phyloP scores from a whole-genome alignment of 1,140 invertebrate species.

The Steinernema khuongi region DNA sequence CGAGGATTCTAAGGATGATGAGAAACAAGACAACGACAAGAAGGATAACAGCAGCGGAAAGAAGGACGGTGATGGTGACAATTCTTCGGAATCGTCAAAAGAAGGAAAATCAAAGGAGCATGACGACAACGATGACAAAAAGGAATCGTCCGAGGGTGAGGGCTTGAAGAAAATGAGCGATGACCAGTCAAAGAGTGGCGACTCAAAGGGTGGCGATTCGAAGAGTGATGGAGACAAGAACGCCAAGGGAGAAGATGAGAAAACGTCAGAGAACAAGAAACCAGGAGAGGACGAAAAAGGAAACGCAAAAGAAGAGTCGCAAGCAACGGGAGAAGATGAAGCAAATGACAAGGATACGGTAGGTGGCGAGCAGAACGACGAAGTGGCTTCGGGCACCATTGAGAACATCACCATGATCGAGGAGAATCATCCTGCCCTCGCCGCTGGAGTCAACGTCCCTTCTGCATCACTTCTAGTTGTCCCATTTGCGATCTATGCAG shows the following conservation, averaged over 20 bases:
- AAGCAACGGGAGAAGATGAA: not conserved
- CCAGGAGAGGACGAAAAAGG: not conserved
- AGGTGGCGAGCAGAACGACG: not conserved
- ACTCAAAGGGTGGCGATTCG: not conserved
- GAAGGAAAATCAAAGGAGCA: no score
- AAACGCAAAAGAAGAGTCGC: not conserved
- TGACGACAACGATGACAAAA: not conserved
- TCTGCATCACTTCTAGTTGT: not conserved
- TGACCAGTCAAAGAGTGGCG: not conserved
- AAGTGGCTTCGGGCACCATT: not conserved
- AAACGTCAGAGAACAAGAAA: not conserved
- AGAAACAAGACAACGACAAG: not conserved
- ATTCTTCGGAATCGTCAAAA: no score
- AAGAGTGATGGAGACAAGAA: not conserved
- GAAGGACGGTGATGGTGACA: no score
- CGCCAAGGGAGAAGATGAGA: not conserved
- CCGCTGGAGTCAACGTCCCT: not conserved
- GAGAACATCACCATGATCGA: not conserved
- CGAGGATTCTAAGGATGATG: not conserved
- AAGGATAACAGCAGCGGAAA: not conserved
- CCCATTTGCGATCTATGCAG: no score
- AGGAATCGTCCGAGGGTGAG: slow-evolving; percentile 13
- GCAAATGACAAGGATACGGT: not conserved
- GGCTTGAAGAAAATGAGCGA: not conserved
- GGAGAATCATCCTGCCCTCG: not conserved